Base-by-base conservation (phyloP, 2,113 vertebrate genomes). In the Festucalex cinctus region DNA sequence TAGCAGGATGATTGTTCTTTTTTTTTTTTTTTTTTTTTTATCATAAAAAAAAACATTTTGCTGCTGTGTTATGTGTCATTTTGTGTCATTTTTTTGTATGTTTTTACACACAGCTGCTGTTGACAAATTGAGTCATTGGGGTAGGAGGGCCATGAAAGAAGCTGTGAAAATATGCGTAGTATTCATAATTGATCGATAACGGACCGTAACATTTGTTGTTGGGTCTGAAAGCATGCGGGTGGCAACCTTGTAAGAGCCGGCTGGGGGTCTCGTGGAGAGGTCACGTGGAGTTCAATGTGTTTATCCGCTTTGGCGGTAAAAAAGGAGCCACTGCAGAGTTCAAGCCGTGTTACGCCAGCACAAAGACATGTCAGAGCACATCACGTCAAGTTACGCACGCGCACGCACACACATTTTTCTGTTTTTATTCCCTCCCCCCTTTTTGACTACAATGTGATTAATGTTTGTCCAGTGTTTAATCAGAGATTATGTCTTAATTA, bases 261-360 rank as follows among this genome's bases (percentile, higher is more conserved):
- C 73, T 56, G 82, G 82, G 83, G 78, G 74, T 83, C 80, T 85
- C 77, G 62, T 26, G 41, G 41, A 62, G 48, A 83, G 89, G 87
- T 88, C 85, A 86, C 49, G 6, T 41, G 62, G 68, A 89, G 88
- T 90, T 91, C 86, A 89, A 57, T 66, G 73, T 48, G 64, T 73
- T 65, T 20, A 9, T 79, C 81, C 76, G 69, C 74, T 84, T 78
- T 66, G 67, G 71, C 81, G 85, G 78, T n/a, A n/a, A n/a, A n/a
- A 86, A 86, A 86, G 64, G 85, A 83, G 74, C 77, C 75, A 65
- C 71, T 80, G 75, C 68, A 79, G 74, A 74, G 80, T 87, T 83
- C 76, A 83, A 86, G 86, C 76, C 67, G 75, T 60, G 70, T 78
- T 86, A 80, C 77, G 68, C 69, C n/a, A 43, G 82, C 68, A 88